phyloP scores from a whole-genome alignment of 2,888 invertebrate genomes.

The Choristoneura rosaceana region DNA sequence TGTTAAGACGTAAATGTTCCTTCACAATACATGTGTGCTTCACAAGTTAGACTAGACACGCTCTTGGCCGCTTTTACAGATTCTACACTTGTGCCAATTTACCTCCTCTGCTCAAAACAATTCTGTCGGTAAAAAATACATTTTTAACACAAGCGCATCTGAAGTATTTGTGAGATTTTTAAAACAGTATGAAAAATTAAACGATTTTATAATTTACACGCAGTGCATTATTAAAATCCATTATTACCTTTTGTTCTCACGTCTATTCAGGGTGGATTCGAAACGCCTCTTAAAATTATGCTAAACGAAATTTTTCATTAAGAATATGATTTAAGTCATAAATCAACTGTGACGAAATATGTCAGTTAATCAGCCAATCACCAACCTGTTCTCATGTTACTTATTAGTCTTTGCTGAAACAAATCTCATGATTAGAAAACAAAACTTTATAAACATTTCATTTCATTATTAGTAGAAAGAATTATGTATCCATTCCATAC shows the following conservation, averaged over 20 bases:
- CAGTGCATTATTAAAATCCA: slow-evolving; percentile 1
- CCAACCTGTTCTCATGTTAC: neutral
- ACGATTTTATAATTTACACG: slow-evolving; percentile 3
- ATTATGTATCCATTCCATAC: no score
- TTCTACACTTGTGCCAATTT: neutral
- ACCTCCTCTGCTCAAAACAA: neutral
- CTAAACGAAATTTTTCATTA: slow-evolving; percentile 9
- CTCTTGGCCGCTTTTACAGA: neutral
- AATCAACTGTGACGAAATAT: neutral
- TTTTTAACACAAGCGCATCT: neutral
- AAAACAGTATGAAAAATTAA: slow-evolving; percentile 6
- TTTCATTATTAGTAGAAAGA: no score
- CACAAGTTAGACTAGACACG: no score
- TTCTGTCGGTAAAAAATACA: neutral
- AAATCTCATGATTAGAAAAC: neutral
- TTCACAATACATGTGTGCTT: no score
- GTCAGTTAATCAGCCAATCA: neutral
- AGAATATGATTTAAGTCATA: neutral
- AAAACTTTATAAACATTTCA: no score
- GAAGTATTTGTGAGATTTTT: neutral
- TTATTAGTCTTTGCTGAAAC: neutral
- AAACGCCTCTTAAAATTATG: slow-evolving; percentile 12
- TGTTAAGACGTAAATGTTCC: no score
- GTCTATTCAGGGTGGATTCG: slow-evolving; percentile 12
- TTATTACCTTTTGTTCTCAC: slow-evolving; percentile 9